Base-by-base conservation (phyloP, 2,888 invertebrate species). In the Macrosiphum euphorbiae region DNA sequence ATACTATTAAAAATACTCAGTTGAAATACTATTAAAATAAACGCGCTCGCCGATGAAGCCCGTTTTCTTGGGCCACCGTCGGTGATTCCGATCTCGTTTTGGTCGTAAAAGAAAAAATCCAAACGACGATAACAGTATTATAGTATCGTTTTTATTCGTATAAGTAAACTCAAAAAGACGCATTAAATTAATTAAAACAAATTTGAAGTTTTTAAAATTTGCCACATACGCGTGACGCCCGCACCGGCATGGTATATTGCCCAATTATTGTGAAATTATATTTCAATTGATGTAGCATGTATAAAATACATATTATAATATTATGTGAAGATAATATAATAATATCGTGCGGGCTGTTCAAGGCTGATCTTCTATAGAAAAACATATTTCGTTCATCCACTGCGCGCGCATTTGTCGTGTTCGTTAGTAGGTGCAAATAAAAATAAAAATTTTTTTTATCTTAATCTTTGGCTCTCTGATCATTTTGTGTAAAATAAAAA, bases 1-100 rank as follows among this genome's bases (percentile, higher is more conserved):
- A 94, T 55, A 94, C 94, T 67, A 90, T 94, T 90, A 94, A 92
- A 92, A 90, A 93, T 44, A 58, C 84, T 35, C 93, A 84, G 89
- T 78, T 61, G 86, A 41, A 85, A 88, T 44, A 88, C 28, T 92
- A 92, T 35, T 78, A 78, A 78, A 78, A 91, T 84, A 91, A 91
- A n/a, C 61, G 61, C 86, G 91, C 20, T 78, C n/a, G 35, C 26
- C 58, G 78, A 87, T 55, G 78, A n/a, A 55, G 58, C 26, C 52
- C 3, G 44, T 91, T 52, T 55, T 88, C 67, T 28, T 13, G 35
- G 86, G 87, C 87, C 87, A 67, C 67, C 52, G 92, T 67, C 67
- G 67, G 88, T 78, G 67, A 89, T 86, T 85, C 58, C 85, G 88
- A 89, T 93, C 78, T 88, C 55, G 88, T 93, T 89, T 93, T 52